Base-by-base conservation (phyloP, 2,888 invertebrate species). In the Leucania comma region DNA sequence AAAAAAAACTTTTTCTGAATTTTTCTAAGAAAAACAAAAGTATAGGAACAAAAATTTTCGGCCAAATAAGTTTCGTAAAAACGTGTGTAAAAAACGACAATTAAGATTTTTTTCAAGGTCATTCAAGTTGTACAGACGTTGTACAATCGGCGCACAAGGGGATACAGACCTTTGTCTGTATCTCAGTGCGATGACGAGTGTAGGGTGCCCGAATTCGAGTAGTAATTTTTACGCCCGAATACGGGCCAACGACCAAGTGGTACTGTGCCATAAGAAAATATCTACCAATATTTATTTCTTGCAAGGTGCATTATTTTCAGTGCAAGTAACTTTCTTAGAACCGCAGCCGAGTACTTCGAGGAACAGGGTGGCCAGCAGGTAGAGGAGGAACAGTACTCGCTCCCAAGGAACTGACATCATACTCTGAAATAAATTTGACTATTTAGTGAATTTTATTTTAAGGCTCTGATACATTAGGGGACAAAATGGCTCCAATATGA, bases 251-350 rank as follows among this genome's bases (percentile, higher is more conserved):
- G 46, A 48, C n/a, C 46, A n/a, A 48, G 46, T 48, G 46, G n/a
- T 14, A 48, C n/a, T n/a, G 46, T 9, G 2, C 46, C 6, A 48
- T 20, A n/a, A 48, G n/a, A 3, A 20, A 53, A 8, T 20, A 58
- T 5, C 14, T 78, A 78, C 67, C 70, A 51, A 54, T 64, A 53
- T 66, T 80, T 82, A 88, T 72, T 81, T 85, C 68, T 79, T 90
- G 88, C 93, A 93, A 35, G 90, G 92, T 1, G 89, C 88, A 48
- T 87, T 88, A 1, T 70, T 42, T 0, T 84, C 75, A 9, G n/a
- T 74, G 72, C 93, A 94, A 3, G 65, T 65, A 10, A 91, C 38
- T 14, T 83, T 82, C 72, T 88, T 90, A 26, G 82, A 82, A 9
- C 87, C 86, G 63, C 93, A 92, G 1, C 88, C 87, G 24, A 75